Evolutionary conservation across 2,113 vertebrate genomes (phyloP).

Genomic region (Mustela nigripes): DNA sequence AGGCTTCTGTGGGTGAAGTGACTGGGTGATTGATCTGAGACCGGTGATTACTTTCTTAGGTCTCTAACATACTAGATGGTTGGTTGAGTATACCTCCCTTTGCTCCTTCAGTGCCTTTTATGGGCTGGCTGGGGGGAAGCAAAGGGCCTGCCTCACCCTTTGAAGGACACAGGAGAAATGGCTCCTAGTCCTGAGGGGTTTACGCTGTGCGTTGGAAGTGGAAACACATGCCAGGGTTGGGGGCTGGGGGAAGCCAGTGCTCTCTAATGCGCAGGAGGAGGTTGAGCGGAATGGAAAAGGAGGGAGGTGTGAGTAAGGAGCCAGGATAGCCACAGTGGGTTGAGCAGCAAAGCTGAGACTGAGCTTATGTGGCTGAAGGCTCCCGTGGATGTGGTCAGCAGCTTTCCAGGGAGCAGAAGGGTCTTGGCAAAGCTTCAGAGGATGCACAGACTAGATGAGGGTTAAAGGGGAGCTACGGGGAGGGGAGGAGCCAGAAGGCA

Average conservation of each 20-base stretch:
- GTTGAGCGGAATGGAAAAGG: neutral
- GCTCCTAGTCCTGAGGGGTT: conserved; percentile 42
- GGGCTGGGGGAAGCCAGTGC: neutral
- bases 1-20: conserved; percentile 39
- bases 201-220: neutral
- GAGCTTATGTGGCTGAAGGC: neutral
- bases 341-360: neutral
- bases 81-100: neutral
- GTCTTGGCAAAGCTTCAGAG: neutral
- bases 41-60: neutral
- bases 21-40: neutral
- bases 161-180: neutral
- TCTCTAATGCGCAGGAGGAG: neutral
- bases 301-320: neutral
- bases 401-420: neutral
- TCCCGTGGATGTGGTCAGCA: neutral
- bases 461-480: neutral
- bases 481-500: neutral
- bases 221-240: neutral
- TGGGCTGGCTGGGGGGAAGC: neutral
- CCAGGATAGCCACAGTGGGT: neutral
- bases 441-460: too few species aligned
- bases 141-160: neutral
- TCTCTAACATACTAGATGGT: neutral
- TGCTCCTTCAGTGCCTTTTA: neutral